phyloP scores from a whole-genome alignment of 2,797 vertebrate species.

The Gymnoscopelus braueri region DNA sequence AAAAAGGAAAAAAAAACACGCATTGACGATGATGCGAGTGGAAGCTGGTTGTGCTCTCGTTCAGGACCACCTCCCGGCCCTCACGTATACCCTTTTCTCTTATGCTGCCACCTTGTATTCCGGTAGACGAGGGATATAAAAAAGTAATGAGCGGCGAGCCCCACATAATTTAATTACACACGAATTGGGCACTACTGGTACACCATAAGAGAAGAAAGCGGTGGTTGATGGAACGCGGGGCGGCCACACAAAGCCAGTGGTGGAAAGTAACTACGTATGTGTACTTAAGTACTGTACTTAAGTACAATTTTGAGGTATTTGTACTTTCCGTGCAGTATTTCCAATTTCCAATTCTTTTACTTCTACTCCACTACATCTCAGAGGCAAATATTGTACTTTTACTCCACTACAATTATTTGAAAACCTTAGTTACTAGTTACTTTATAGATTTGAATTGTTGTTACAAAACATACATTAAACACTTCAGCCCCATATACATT shows the following conservation, averaged over 20 bases:
- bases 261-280: no score
- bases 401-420: no score
- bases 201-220: conserved; percentile 1
- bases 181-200: neutral
- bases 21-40: neutral
- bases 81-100: neutral
- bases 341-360: no score
- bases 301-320: no score
- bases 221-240: conserved; percentile 4
- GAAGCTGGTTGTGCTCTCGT: neutral
- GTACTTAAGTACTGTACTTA: no score
- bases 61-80: neutral
- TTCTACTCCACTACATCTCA: no score
- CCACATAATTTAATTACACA: conserved; percentile 9
- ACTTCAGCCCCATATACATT: no score
- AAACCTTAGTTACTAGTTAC: no score
- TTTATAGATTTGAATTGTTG: no score
- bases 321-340: no score
- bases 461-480: no score
- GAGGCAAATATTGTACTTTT: no score
- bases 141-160: conserved; percentile 47
- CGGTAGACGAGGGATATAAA: conserved; percentile 32
- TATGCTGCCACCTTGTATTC: neutral
- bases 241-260: neutral
- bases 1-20: neutral